Conservation (phyloP, 2,888 invertebrate genomes). For the Epirrita christyi region DNA sequence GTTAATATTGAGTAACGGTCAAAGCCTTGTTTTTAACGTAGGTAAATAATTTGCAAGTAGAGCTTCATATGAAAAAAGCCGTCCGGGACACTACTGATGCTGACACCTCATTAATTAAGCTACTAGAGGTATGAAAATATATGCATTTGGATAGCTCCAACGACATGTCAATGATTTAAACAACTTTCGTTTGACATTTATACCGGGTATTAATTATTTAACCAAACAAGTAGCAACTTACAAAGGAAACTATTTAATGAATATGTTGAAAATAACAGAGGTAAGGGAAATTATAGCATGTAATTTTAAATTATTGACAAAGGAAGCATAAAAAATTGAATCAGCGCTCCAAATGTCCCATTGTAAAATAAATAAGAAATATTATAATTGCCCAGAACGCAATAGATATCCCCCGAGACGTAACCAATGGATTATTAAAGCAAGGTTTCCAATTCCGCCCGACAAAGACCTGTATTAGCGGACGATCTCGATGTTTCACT, state of each 20-base stretch:
- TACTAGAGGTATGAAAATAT: constrained; percentile 1
- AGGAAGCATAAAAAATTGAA: neutral
- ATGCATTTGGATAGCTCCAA: neutral
- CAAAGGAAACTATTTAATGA: too few species aligned
- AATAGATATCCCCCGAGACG: constrained; percentile 1
- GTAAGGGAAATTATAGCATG: neutral
- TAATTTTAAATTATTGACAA: neutral
- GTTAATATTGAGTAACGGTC: too few species aligned
- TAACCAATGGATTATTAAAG: constrained; percentile 8
- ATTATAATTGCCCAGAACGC: constrained; percentile 3
- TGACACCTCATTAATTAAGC: constrained; percentile 7
- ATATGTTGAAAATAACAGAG: too few species aligned
- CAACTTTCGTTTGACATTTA: neutral
- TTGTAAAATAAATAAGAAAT: constrained; percentile 12
- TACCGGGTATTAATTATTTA: neutral
- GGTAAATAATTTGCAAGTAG: too few species aligned
- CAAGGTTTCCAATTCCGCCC: constrained; percentile 9
- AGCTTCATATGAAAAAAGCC: too few species aligned
- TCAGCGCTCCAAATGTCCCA: constrained; percentile 1
- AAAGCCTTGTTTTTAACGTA: too few species aligned
- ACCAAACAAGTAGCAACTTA: too few species aligned
- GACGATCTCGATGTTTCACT: constrained; percentile 6
- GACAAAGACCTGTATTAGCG: constrained; percentile 15
- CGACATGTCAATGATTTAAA: neutral
- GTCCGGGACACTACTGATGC: neutral